These are phyloP conservation scores for Melitaea cinxia DNA, from an alignment of 1,140 invertebrate species.

Conservation along the genomic window DNA sequence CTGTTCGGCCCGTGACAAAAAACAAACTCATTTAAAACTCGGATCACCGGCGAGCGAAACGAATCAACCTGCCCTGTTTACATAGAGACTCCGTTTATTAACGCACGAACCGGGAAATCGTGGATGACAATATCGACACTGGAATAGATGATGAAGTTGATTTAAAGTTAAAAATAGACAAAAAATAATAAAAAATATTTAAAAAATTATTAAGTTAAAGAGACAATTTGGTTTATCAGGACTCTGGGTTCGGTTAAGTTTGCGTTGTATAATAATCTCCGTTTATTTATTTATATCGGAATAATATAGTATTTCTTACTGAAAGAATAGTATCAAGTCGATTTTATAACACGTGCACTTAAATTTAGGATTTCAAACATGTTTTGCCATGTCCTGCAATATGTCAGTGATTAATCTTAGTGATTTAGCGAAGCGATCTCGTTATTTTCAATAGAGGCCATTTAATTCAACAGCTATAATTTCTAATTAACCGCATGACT, in stretches of 20 bases:
- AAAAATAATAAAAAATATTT: neutral
- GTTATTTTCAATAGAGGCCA: conserved; percentile 50
- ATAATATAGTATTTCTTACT: no score
- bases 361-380: conserved; percentile 54
- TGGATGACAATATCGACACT: conserved; percentile 30
- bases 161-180: neutral
- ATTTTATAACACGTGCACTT: conserved; percentile 12
- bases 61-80: conserved; percentile 65
- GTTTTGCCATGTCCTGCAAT: conserved; percentile 37
- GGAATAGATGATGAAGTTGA: neutral
- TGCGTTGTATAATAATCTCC: no score
- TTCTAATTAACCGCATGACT: conserved; percentile 57
- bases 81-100: conserved; percentile 62
- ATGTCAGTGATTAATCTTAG: conserved; percentile 52
- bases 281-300: no score
- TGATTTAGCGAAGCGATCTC: conserved; percentile 58
- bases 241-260: no score
- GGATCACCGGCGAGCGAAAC: conserved; percentile 56
- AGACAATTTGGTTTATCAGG: no score
- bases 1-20: conserved; percentile 61
- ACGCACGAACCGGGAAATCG: conserved; percentile 65
- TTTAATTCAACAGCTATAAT: conserved; percentile 53
- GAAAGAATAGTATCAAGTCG: conserved; percentile 10
- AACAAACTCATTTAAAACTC: conserved; percentile 76
- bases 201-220: neutral